phyloP scores from a whole-genome alignment of 2,113 vertebrate species.

The Patagioenas fasciata region DNA sequence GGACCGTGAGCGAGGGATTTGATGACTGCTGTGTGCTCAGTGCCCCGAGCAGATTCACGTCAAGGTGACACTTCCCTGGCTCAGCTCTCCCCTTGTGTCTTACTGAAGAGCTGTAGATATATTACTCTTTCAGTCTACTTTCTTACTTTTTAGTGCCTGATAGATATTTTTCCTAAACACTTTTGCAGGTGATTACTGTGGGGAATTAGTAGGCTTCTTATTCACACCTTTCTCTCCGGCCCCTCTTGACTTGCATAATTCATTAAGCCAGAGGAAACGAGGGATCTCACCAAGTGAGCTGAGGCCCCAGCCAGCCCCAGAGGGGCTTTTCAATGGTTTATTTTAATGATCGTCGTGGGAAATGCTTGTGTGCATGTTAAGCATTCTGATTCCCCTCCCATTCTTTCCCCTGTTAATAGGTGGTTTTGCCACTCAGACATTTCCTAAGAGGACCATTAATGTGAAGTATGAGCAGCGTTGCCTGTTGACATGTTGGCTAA shows the following conservation, averaged over 20 bases:
- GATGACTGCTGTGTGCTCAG: conserved; percentile 38
- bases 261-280: conserved; percentile 42
- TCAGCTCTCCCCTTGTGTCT: background rate
- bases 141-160: conserved; percentile 19
- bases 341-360: conserved; percentile 8
- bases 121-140: background rate
- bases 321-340: background rate
- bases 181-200: conserved; percentile 64
- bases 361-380: background rate
- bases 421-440: background rate
- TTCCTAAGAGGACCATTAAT: background rate
- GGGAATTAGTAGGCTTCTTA: conserved; percentile 50
- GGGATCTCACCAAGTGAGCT: background rate
- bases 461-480: background rate
- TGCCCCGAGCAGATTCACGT: conserved; percentile 8
- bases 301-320: background rate
- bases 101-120: background rate
- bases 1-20: background rate
- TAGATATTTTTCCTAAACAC: conserved; percentile 28
- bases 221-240: conserved; percentile 54
- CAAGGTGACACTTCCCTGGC: conserved; percentile 57
- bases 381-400: background rate
- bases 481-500: background rate
- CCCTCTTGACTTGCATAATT: conserved; percentile 42
- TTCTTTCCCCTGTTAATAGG: conserved; percentile 41